Evolutionary conservation across 2,113 vertebrate species (phyloP).

Genomic region (Fulica atra): DNA sequence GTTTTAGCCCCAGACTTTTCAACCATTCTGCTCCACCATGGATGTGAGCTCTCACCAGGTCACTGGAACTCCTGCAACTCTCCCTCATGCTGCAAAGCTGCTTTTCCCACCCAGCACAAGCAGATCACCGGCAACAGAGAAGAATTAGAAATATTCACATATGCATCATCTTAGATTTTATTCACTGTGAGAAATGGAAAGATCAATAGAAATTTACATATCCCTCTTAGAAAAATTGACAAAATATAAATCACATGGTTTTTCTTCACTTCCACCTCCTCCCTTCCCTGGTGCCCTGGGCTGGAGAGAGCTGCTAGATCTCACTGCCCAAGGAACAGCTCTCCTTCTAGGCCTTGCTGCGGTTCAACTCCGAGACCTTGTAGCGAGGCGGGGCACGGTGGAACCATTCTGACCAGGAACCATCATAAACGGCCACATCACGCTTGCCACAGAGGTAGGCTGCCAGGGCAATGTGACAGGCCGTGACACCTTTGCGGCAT

Average conservation of each 20-base stretch:
- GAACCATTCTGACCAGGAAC: conserved; percentile 94
- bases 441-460: conserved; percentile 87
- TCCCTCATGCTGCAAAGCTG: background rate
- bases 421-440: conserved; percentile 86
- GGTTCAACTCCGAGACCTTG: conserved; percentile 79
- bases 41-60: background rate
- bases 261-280: background rate
- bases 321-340: background rate
- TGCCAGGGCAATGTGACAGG: conserved; percentile 88
- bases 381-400: conserved; percentile 79
- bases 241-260: background rate
- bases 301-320: background rate
- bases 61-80: background rate
- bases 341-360: conserved; percentile 53
- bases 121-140: background rate
- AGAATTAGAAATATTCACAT: background rate
- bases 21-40: background rate
- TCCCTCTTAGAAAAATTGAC: background rate
- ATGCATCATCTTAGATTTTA: conserved; percentile 38
- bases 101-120: background rate
- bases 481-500: conserved; percentile 90
- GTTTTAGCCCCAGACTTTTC: background rate
- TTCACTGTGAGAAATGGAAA: background rate
- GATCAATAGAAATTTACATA: background rate
- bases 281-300: background rate